Base-by-base conservation (phyloP, 2,797 vertebrate species). In the Hybognathus amarus region DNA sequence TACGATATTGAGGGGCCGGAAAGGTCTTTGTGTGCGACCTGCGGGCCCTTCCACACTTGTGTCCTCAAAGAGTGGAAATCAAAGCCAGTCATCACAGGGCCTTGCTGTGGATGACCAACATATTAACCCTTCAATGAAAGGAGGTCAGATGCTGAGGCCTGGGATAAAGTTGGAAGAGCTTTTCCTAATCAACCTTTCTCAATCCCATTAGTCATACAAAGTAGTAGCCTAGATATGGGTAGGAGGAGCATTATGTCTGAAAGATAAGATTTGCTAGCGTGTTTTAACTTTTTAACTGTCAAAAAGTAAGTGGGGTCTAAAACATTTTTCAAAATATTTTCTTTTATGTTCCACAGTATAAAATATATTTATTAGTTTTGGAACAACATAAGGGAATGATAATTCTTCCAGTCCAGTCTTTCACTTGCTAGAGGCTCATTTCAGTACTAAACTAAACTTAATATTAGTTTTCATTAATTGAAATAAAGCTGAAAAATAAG, bases 11-110 rank as follows among this genome's bases (percentile, higher is more conserved):
- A 82, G 74, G 52, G 67, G 86, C 88, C 91, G 89, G 94, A 94
- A 90, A 13, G 84, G 90, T 86, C 92, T 91, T 92, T 89, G 94
- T 94, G 94, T 93, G 89, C 89, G 56, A 47, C 80, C 86, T 85
- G 70, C 54, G 84, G 73, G 88, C 89, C 82, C 86, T 85, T 79
- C 84, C 87, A 91, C 90, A 92, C 83, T 92, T 82, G 80, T 90
- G 90, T 90, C 89, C 93, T 87, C 86, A 36, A 84, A 82, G 82
- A 76, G 77, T 77, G 77, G 84, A 89, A 89, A 88, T 88, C 83
- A 86, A 81, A 81, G 77, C 61, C 38, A 74, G 76, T 81, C 80
- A 77, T 89, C 75, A 82, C 69, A 74, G 63, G n/a, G 59, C 22
- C 33, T 70, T 61, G 67, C 70, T 75, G 64, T 82, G 77, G n/a